Conservation (phyloP, 2,888 invertebrate genomes). For the Lepidocyrtoides sp. region DNA sequence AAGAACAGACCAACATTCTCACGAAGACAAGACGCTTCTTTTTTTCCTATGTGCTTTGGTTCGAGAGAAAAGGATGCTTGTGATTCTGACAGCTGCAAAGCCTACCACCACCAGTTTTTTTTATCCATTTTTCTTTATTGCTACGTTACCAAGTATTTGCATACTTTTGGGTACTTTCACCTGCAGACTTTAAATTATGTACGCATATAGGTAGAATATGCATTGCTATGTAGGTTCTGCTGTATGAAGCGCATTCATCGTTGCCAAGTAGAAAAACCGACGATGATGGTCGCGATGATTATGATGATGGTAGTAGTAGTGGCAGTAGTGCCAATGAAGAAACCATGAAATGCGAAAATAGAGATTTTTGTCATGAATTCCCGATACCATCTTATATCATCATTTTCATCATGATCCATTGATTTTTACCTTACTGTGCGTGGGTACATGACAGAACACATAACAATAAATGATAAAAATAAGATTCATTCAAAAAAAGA, state of each 20-base stretch:
- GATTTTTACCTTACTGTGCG: conserved; percentile 12
- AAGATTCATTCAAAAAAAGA: neutral
- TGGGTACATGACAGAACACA: neutral
- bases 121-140: conserved; percentile 9
- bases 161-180: conserved; percentile 45
- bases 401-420: conserved; percentile 45
- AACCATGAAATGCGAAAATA: neutral
- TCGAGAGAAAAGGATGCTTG: conserved; percentile 33
- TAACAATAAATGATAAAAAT: conserved; percentile 1
- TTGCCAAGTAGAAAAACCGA: neutral
- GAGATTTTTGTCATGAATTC: conserved; percentile 42
- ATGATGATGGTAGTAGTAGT: too few relatives aligned
- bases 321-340: conserved; percentile 4
- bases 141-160: neutral
- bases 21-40: neutral
- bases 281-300: neutral
- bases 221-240: too few relatives aligned
- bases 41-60: neutral
- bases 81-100: conserved; percentile 74
- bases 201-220: neutral
- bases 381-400: neutral
- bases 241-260: neutral
- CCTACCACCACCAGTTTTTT: conserved; percentile 24
- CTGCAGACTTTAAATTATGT: conserved; percentile 3
- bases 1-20: neutral